Percentiles rank a stretch among this genome's conserved stretches.
phyloP scores from a whole-genome alignment of 2,797 vertebrate genomes.

The Mus caroli region DNA sequence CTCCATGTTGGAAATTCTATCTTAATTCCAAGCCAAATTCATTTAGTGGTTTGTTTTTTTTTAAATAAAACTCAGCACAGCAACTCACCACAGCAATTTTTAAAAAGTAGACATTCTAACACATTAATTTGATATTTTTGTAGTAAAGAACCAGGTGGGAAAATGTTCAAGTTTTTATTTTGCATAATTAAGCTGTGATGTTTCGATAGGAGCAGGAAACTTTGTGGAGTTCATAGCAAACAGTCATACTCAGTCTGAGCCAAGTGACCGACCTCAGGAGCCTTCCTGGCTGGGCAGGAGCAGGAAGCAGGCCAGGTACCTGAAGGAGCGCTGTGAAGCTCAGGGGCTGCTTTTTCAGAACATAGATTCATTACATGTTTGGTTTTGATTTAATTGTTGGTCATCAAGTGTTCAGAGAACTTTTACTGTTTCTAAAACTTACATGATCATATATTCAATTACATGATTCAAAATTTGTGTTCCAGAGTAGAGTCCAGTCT shows the following conservation, averaged over 20 bases:
- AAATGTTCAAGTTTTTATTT: neutral
- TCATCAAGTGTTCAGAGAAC: neutral
- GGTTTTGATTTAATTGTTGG: neutral
- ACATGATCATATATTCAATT: neutral
- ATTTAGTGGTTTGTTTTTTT: neutral
- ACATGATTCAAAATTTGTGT: neutral
- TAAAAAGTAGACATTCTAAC: neutral
- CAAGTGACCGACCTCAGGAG: neutral
- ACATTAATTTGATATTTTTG: neutral
- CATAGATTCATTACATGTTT: neutral
- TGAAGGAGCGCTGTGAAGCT: neutral
- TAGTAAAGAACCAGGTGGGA: neutral
- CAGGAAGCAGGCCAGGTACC: neutral
- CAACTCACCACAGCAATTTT: neutral
- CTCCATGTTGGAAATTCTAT: neutral
- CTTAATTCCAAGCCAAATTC: neutral
- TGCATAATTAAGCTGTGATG: neutral
- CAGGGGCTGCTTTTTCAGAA: neutral
- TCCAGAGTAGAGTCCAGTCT: slow-evolving; percentile 4
- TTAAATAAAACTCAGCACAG: neutral
- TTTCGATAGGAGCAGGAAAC: neutral
- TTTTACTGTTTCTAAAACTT: neutral
- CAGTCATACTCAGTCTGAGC: neutral
- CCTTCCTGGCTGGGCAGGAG: neutral
- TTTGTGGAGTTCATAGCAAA: neutral